Evolutionary conservation across 2,113 vertebrate genomes (phyloP).

Genomic region (Rhynchopsitta pachyrhyncha): DNA sequence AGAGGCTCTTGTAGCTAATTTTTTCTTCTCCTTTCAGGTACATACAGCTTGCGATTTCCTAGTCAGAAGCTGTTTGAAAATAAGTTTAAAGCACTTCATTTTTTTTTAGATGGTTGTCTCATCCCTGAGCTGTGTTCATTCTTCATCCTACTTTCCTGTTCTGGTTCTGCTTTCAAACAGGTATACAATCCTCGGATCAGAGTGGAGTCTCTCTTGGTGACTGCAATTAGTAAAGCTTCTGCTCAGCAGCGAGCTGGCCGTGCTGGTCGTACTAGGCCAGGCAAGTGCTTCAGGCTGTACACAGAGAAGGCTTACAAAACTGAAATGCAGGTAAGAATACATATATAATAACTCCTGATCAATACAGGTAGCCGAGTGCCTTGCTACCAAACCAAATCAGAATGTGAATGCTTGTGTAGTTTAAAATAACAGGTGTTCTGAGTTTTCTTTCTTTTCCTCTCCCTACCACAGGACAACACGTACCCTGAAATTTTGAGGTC

Average conservation of each 20-base stretch:
- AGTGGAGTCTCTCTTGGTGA: constrained; percentile 95
- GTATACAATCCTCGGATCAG: constrained; percentile 98
- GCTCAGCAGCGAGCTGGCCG: constrained; percentile 98
- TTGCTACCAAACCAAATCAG: background rate
- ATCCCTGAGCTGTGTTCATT: background rate
- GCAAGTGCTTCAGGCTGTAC: constrained; percentile 95
- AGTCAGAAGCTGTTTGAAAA: background rate
- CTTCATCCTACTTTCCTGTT: background rate
- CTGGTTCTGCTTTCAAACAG: constrained; percentile 53
- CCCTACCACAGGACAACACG: constrained; percentile 87
- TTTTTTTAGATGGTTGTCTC: background rate
- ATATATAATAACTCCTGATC: rapidly evolving
- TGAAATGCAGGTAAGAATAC: constrained; percentile 90
- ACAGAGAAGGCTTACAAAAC: constrained; percentile 98
- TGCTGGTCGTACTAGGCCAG: constrained; percentile 92
- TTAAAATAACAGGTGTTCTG: background rate
- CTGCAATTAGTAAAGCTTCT: constrained; percentile 97
- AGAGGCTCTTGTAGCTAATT: background rate
- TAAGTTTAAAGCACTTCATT: background rate
- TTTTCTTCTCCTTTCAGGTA: background rate
- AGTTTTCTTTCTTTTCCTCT: background rate
- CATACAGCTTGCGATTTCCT: background rate
- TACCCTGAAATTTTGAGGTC: constrained; percentile 97
- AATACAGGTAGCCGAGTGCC: background rate
- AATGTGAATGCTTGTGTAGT: background rate